phyloP scores from a whole-genome alignment of 2,888 invertebrate genomes.

The Polyommatus icarus region DNA sequence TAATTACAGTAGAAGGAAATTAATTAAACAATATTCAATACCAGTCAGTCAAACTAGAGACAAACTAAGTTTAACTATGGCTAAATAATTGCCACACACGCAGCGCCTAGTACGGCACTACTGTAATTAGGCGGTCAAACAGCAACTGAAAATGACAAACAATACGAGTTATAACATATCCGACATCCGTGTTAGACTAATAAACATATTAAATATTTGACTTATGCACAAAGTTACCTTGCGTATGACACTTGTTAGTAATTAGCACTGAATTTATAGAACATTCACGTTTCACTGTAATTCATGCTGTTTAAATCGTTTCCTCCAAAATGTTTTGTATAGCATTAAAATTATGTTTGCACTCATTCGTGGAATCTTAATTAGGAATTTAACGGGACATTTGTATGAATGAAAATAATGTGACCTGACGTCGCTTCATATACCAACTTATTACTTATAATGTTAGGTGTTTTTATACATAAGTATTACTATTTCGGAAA shows the following conservation, averaged over 20 bases:
- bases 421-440: background rate
- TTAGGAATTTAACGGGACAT: background rate
- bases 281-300: constrained; percentile 33
- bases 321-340: background rate
- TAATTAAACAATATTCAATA: background rate
- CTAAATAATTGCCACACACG: background rate
- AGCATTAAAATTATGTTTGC: background rate
- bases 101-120: background rate
- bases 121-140: background rate
- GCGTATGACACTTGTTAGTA: constrained; percentile 70
- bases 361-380: background rate
- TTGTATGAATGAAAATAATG: background rate
- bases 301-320: background rate
- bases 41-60: background rate
- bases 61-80: background rate
- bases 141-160: constrained; percentile 4
- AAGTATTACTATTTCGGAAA: background rate
- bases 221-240: constrained; percentile 26
- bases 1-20: background rate
- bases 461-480: background rate
- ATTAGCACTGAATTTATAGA: constrained; percentile 71
- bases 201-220: constrained; percentile 24
- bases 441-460: too few relatives aligned
- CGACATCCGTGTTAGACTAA: too few relatives aligned
- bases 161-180: background rate